These are phyloP conservation scores for Glossophaga mutica DNA, from an alignment of 2,797 vertebrate species.

Conservation along the genomic window DNA sequence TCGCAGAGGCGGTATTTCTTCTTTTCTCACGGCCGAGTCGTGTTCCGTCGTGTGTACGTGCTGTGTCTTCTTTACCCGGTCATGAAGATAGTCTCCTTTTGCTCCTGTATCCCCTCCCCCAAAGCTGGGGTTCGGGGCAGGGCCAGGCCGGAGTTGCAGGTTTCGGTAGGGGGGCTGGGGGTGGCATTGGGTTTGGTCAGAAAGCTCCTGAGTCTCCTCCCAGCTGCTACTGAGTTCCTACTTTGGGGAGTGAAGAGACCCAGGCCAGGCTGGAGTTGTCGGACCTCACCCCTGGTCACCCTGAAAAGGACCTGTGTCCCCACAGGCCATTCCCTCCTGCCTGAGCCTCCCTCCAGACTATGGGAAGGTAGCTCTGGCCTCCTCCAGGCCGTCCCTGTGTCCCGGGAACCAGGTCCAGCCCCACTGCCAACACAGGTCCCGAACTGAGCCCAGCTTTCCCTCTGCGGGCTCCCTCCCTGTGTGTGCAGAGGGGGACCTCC, in stretches of 20 bases:
- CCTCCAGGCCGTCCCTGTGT: neutral
- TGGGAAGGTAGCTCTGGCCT: fast-evolving
- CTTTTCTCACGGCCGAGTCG: neutral
- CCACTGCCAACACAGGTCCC: neutral
- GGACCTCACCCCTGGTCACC: neutral
- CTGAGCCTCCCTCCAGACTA: neutral
- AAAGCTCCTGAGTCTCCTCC: neutral
- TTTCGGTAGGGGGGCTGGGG: fast-evolving
- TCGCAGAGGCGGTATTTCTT: neutral
- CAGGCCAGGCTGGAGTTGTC: neutral
- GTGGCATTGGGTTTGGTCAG: neutral
- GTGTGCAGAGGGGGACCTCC: too few species aligned
- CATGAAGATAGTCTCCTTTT: neutral
- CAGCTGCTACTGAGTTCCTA: neutral
- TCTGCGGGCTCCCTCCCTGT: neutral
- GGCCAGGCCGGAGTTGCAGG: neutral
- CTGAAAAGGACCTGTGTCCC: neutral
- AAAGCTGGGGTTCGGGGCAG: too few species aligned
- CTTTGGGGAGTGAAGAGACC: neutral
- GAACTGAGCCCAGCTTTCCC: neutral
- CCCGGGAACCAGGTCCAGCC: neutral
- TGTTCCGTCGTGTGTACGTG: neutral
- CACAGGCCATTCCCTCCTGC: fast-evolving
- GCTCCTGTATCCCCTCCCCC: fast-evolving
- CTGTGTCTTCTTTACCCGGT: neutral